Evolutionary conservation across 2,888 invertebrate species (phyloP).

Genomic region (Cyrtodaria siliqua): DNA sequence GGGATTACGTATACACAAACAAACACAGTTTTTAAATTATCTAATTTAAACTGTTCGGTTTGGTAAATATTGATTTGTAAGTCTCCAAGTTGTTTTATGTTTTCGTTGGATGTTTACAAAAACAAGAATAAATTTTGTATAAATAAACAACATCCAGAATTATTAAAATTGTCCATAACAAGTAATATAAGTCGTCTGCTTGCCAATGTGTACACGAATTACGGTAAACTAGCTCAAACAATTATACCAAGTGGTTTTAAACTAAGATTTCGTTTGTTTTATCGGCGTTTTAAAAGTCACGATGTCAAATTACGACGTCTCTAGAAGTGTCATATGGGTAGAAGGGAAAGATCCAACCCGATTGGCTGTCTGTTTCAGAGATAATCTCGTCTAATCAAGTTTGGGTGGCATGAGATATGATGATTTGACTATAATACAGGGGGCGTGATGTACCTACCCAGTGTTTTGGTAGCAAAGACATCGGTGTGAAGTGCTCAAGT

Average conservation of each 20-base stretch:
- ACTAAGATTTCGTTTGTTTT: slow-evolving; percentile 62
- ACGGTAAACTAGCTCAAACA: slow-evolving; percentile 63
- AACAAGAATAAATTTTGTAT: slow-evolving; percentile 56
- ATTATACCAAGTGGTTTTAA: slow-evolving; percentile 60
- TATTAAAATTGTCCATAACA: slow-evolving; percentile 53
- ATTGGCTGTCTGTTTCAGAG: slow-evolving; percentile 43
- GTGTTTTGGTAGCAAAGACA: slow-evolving; percentile 58
- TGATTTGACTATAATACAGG: slow-evolving; percentile 37
- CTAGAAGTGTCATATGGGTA: slow-evolving; percentile 61
- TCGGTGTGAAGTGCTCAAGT: slow-evolving; percentile 49
- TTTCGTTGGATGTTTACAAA: slow-evolving; percentile 48
- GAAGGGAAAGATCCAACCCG: slow-evolving; percentile 15
- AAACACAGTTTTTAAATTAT: slow-evolving; percentile 1
- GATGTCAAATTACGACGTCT: slow-evolving; percentile 62
- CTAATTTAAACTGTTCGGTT: slow-evolving; percentile 1
- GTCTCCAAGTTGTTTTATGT: slow-evolving; percentile 35
- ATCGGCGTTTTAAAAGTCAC: slow-evolving; percentile 44
- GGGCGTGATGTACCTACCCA: slow-evolving; percentile 58
- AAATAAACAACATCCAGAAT: slow-evolving; percentile 62
- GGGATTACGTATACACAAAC: slow-evolving; percentile 21
- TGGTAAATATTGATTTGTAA: slow-evolving; percentile 45
- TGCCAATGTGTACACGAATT: slow-evolving; percentile 55
- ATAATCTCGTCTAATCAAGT: slow-evolving; percentile 37
- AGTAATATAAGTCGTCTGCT: slow-evolving; percentile 47
- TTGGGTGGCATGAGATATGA: slow-evolving; percentile 24